Percentiles rank a stretch among this genome's conserved stretches.
These are phyloP conservation scores for Xestia ashworthii DNA, from an alignment of 2,888 invertebrate genomes.

Conservation along the genomic window DNA sequence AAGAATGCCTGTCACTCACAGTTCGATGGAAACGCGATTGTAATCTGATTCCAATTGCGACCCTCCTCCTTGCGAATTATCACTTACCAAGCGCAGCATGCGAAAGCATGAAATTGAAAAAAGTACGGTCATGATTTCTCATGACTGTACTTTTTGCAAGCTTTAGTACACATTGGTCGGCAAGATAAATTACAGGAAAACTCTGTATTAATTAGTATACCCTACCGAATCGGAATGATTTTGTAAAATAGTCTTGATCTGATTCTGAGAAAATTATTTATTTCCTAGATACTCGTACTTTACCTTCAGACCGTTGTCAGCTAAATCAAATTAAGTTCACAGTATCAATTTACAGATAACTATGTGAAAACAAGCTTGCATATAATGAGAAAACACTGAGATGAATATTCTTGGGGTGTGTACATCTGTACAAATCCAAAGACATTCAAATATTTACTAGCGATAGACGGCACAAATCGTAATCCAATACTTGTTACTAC, in stretches of 20 bases:
- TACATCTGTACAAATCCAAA: too few relatives aligned
- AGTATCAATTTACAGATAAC: not conserved
- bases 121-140: too few relatives aligned
- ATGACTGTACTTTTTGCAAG: slow-evolving; percentile 6
- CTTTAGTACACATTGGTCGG: not conserved
- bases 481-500: too few relatives aligned
- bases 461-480: too few relatives aligned
- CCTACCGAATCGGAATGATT: not conserved
- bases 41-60: slow-evolving; percentile 70
- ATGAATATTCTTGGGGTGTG: not conserved
- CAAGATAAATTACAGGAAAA: not conserved
- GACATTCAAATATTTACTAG: too few relatives aligned
- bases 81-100: slow-evolving; percentile 34
- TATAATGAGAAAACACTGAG: not conserved
- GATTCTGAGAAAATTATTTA: not conserved
- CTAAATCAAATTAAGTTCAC: not conserved
- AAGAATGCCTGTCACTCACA: slow-evolving; percentile 71
- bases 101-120: too few relatives aligned
- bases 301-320: not conserved
- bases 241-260: not conserved
- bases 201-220: not conserved
- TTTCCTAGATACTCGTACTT: not conserved
- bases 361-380: not conserved
- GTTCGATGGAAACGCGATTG: slow-evolving; percentile 75
- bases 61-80: slow-evolving; percentile 59